Evolutionary conservation across 2,113 vertebrate genomes (phyloP), one percentile per base, ranked within the genome.

Genomic region (Oriolus oriolus): DNA sequence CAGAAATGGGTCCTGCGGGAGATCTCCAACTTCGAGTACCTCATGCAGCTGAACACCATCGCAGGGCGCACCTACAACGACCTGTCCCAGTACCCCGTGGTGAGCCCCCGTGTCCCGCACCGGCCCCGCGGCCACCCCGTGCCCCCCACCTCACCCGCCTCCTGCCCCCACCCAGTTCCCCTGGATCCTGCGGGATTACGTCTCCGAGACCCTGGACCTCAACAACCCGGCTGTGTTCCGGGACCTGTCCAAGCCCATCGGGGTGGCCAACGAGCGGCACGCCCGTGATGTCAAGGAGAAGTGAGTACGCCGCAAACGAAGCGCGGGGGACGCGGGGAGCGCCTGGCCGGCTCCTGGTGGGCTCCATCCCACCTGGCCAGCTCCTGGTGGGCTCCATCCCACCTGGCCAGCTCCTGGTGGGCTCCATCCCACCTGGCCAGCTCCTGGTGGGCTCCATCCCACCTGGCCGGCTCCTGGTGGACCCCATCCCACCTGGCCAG

Each of bases 21-120:
- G 95, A 99, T 99, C 92, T 99, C 99, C 96, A 99, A 99, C 97
- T 99, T 99, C 4, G 99, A 99, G 95, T 99, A 99, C 96, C 98
- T 99, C 91, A 99, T 99, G 99, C 99, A 99, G 87, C 98, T 99
- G 42, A 99, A 99, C 97, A 99, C 99, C 37, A 99, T 99, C 1
- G 98, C 99, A 0, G 99, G 99, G 3, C 98, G 99, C 82, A 99
- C 99, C 59, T 99, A 99, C 98, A 99, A 99, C 0, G 99, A 99
- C 98, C 97, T 99, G 77, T 99, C 99, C 6, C 99, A 99, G 96
- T 99, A 99, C 96, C 99, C 99, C 1, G 99, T 99, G 98, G 99
- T 99, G 94, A 98, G 99, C 35, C 64, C 57, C 1, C 0, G 3
- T 28, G n/a, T 10, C 19, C 27, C 28, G 50, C 20, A 1, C 27